phyloP scores from a whole-genome alignment of 2,797 vertebrate species.

The Acanthiza pusilla region DNA sequence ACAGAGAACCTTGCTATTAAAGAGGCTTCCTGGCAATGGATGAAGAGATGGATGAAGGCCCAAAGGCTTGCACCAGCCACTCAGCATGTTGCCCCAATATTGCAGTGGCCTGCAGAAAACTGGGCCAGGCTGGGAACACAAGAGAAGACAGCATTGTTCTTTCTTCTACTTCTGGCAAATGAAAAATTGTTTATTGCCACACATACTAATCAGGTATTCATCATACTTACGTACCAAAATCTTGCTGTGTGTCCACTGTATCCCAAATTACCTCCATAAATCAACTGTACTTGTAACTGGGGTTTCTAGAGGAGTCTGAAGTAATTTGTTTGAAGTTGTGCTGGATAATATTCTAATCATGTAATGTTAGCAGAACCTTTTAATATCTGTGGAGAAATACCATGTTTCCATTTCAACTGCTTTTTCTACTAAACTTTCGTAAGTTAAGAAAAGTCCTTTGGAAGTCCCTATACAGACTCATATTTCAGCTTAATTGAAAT shows the following conservation, averaged over 20 bases:
- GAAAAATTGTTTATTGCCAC: neutral
- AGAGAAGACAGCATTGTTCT: rapidly evolving
- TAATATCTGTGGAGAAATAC: neutral
- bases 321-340: neutral
- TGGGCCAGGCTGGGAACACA: neutral
- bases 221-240: neutral
- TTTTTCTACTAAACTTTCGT: neutral
- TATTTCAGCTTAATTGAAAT: neutral
- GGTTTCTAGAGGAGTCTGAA: neutral
- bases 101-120: neutral
- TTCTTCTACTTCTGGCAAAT: neutral
- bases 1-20: neutral
- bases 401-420: neutral
- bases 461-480: neutral
- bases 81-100: neutral
- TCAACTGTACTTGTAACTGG: neutral
- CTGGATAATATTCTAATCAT: neutral
- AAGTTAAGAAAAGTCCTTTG: neutral
- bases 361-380: neutral
- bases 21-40: neutral
- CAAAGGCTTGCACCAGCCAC: neutral
- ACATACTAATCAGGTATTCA: neutral
- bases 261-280: neutral
- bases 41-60: neutral
- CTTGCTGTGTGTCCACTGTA: neutral